phyloP scores from a whole-genome alignment of 2,797 vertebrate genomes.

The Silurus lanzhouensis region DNA sequence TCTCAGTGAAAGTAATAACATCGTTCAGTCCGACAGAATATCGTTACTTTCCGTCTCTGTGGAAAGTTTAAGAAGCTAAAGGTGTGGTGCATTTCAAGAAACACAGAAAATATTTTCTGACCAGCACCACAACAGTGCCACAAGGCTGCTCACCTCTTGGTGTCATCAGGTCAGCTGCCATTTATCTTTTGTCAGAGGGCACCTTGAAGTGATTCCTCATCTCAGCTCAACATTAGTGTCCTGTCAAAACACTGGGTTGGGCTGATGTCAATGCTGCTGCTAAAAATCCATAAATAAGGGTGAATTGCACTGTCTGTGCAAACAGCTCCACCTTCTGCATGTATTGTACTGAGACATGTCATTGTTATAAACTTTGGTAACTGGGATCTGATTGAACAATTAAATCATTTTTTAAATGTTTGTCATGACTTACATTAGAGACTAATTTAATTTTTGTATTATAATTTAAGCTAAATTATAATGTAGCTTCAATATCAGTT shows the following conservation, averaged over 20 bases:
- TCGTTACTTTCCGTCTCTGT: neutral
- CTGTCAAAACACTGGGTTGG: conserved; percentile 47
- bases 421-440: neutral
- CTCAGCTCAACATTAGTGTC: conserved; percentile 39
- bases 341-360: neutral
- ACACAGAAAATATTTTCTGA: conserved; percentile 64
- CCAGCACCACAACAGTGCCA: conserved; percentile 62
- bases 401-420: neutral
- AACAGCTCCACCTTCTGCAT: conserved; percentile 45
- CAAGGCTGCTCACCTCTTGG: conserved; percentile 62
- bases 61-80: conserved; percentile 29
- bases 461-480: neutral
- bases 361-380: neutral
- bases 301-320: conserved; percentile 26
- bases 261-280: conserved; percentile 42
- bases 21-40: neutral
- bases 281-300: conserved; percentile 27
- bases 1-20: neutral
- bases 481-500: too few relatives aligned
- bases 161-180: conserved; percentile 58
- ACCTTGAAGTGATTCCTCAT: conserved; percentile 57
- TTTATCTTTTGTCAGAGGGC: conserved; percentile 64
- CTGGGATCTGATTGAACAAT: neutral
- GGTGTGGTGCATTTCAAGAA: conserved; percentile 35
- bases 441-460: neutral